Conservation (phyloP, 2,113 vertebrate genomes). For the Oreochromis niloticus region DNA sequence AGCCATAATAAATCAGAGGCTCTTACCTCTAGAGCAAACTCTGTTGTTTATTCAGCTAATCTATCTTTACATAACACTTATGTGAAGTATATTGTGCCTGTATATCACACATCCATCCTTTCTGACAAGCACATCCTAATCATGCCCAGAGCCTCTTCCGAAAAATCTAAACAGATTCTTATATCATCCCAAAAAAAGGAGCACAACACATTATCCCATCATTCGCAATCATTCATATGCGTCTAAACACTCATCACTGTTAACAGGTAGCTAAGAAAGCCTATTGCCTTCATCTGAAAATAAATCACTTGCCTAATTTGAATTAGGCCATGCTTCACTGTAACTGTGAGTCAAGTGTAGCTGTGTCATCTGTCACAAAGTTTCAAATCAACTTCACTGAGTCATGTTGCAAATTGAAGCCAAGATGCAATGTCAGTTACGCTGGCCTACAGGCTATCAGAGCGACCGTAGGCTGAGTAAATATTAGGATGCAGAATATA, state of each 20-base stretch:
- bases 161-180: neutral
- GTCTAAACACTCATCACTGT: conserved; percentile 22
- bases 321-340: conserved; percentile 53
- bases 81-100: neutral
- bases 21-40: neutral
- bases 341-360: conserved; percentile 53
- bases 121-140: conserved; percentile 15
- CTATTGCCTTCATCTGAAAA: conserved; percentile 39
- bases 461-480: conserved; percentile 5
- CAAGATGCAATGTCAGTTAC: conserved; percentile 37
- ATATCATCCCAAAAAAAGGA: neutral
- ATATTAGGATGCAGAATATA: neutral
- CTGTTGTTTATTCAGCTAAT: neutral
- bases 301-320: conserved; percentile 54
- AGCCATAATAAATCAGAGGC: neutral
- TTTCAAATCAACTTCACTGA: conserved; percentile 59
- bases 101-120: neutral
- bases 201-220: conserved; percentile 3
- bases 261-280: conserved; percentile 51
- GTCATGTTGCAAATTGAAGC: conserved; percentile 56
- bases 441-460: conserved; percentile 4
- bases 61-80: neutral
- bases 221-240: conserved; percentile 16
- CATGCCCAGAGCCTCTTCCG: neutral
- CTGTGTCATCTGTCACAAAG: conserved; percentile 63